Conservation (phyloP, 2,113 vertebrate species). For the Gavialis gangeticus region DNA sequence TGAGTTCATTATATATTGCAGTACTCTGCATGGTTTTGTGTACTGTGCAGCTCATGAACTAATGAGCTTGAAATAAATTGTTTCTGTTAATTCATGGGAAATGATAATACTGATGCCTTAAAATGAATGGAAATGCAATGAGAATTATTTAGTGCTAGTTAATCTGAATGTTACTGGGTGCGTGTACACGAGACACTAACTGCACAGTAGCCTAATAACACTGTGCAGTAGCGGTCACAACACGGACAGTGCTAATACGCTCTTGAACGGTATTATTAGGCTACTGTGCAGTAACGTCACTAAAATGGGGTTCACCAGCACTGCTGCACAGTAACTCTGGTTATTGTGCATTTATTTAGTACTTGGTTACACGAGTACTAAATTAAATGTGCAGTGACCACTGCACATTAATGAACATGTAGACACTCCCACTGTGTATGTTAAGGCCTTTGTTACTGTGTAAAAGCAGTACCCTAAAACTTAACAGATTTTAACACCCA, state of each 20-base stretch:
- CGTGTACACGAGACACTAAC: no score
- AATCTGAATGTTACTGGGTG: neutral
- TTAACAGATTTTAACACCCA: neutral
- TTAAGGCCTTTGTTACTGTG: neutral
- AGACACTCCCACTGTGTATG: neutral
- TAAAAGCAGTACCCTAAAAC: neutral
- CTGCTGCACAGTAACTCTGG: no score
- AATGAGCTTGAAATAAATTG: neutral
- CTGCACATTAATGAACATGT: no score
- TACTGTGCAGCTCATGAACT: neutral
- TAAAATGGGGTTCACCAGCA: no score
- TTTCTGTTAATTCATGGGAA: neutral
- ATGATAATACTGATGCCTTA: neutral
- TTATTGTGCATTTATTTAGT: no score
- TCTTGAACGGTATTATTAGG: no score
- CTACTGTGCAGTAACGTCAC: no score
- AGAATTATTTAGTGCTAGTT: neutral
- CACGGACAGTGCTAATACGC: no score
- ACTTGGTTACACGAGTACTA: no score
- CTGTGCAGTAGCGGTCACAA: no score
- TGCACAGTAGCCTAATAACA: no score
- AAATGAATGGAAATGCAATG: neutral
- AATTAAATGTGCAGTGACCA: no score
- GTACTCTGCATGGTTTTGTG: rapidly evolving
- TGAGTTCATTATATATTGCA: neutral